Base-by-base conservation (phyloP, 2,797 vertebrate genomes). In the Menidia menidia region DNA sequence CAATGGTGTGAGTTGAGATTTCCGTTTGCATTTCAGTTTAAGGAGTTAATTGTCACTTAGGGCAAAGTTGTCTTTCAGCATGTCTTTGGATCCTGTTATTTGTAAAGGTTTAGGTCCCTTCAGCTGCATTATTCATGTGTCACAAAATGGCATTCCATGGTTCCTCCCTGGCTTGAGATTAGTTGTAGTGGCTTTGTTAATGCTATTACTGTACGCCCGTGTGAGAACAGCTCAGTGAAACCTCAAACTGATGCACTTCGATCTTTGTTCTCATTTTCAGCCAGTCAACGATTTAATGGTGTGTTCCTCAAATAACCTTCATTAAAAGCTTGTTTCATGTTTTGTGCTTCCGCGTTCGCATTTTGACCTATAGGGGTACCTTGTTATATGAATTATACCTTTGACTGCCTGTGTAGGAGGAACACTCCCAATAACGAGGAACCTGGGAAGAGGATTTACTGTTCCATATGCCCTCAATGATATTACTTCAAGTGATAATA, bases 371-470 rank as follows among this genome's bases (percentile, higher is more conserved):
- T 55, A 72, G 70, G 45, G 73, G 64, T 64, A 69, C 74, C 63
- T 80, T 84, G 70, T 72, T 42, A 77, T 68, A 68, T 82, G 77
- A 89, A 85, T 87, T 76, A 88, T 80, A 71, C 68, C 61, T 86
- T 75, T 87, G 77, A 83, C 84, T 77, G 77, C 80, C 60, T 86
- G 84, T 83, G 88, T 88, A 82, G 85, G 90, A 85, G 86, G 85
- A 78, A 83, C 75, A 83, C 84, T 89, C 86, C 86, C 86, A 70
- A 83, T 91, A 89, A 90, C 62, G 74, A 87, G 82, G 69, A 81
- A 78, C 82, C 70, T 83, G 77, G 86, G 85, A 89, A 86, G 69
- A 84, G 67, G 76, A 88, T 87, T 89, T 85, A 92, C 78, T 60
- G 81, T 84, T 90, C 82, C 82, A 80, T 82, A 81, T 88, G 82